Percentiles rank a stretch among this genome's conserved stretches.
phyloP scores from a whole-genome alignment of 2,797 vertebrate genomes.

The Diglossa cyanea region DNA sequence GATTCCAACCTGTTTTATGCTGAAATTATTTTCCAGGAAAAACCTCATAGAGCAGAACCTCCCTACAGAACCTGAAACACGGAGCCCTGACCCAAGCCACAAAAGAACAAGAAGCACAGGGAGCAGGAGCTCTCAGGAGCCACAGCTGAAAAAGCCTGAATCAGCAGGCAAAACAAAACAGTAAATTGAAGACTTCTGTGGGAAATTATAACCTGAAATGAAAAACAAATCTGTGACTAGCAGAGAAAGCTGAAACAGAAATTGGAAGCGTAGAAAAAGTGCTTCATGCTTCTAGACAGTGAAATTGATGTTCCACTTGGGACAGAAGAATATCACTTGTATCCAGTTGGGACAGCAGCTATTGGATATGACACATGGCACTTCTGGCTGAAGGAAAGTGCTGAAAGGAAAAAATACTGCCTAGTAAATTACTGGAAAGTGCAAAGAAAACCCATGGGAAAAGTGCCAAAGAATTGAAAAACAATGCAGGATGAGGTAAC shows the following conservation, averaged over 20 bases:
- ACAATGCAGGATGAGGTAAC: background rate
- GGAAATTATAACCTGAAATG: background rate
- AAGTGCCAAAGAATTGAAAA: background rate
- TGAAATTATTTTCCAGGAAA: slow-evolving; percentile 5
- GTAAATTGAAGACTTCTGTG: background rate
- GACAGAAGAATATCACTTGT: background rate
- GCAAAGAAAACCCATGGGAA: background rate
- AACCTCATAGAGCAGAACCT: background rate
- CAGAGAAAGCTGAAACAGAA: background rate
- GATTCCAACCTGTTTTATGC: background rate
- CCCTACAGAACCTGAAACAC: background rate
- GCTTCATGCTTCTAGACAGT: background rate
- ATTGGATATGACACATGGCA: background rate
- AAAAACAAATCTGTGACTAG: background rate
- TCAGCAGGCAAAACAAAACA: background rate
- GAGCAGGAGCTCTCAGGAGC: background rate
- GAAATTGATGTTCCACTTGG: background rate
- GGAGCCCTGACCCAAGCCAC: background rate
- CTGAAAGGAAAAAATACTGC: background rate
- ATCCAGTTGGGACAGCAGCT: background rate
- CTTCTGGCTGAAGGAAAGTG: background rate
- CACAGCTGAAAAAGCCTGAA: background rate
- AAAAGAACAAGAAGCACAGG: rapidly evolving
- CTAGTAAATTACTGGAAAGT: background rate
- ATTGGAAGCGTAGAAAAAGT: background rate